Conservation (phyloP, 2,888 invertebrate species). For the Sipha maydis region DNA sequence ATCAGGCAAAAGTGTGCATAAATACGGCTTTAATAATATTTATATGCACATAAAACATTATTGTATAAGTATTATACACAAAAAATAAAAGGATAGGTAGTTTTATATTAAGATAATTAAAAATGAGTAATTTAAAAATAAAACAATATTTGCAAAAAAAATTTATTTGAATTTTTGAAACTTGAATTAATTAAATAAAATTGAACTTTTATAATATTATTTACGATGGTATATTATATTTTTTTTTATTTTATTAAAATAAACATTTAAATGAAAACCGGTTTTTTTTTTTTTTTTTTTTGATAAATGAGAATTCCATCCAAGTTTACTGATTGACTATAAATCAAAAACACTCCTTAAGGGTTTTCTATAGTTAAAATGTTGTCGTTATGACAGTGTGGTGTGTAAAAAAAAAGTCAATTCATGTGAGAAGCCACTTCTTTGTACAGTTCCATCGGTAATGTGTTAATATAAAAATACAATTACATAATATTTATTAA, state of each 20-base stretch:
- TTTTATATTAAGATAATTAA: no score
- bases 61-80: no score
- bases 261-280: not conserved
- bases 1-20: no score
- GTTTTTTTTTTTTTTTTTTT: not conserved
- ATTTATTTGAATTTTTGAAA: no score
- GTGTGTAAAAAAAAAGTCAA: slow-evolving; percentile 26
- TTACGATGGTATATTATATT: no score
- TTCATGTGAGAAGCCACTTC: slow-evolving; percentile 11
- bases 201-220: no score
- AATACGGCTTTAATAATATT: no score
- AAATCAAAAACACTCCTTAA: not conserved
- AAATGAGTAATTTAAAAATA: no score
- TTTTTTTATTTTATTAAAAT: not conserved
- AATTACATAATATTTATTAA: not conserved
- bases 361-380: not conserved
- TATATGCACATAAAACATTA: no score
- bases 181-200: no score
- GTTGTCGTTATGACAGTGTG: not conserved
- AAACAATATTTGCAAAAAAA: no score
- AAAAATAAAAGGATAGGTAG: no score
- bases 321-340: not conserved
- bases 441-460: not conserved
- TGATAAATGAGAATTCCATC: not conserved
- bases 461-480: not conserved